Evolutionary conservation across 92 coral and sea anemone species (phyloP), one percentile per base, ranked within the genome.

Genomic region (Porites rus): DNA sequence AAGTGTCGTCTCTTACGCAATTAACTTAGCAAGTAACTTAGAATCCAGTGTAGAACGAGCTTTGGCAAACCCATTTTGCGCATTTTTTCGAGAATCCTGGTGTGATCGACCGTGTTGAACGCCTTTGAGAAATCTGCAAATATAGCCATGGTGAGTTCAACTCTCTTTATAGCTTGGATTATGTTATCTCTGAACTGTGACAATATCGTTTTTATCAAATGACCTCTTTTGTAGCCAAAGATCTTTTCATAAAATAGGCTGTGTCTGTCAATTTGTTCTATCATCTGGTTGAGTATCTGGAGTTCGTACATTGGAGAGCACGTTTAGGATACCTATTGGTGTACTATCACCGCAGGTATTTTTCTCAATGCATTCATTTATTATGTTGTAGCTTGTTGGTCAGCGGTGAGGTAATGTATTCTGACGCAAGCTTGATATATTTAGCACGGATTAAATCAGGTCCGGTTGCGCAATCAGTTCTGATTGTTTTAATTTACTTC

Each of bases 321-420:
- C 91, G 7, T 88, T 91, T 51, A 91, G 88, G 46, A 91, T 78
- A 20, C 86, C 72, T 51, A 81, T 87, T 28, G 91, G 88, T 77
- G 85, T 72, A 65, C 62, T 87, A 75, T 91, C 75, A 65, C 78
- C 88, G 3, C 58, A n/a, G 51, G 72, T n/a, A 17, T 72, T 64
- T 54, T 46, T 53, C 25, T 43, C 51, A 9, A 90, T 73, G 62
- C 78, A 21, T 19, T 51, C 78, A 10, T 74, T n/a, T 74, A 51
- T 74, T 51, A 74, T 52, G 76, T 81, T 51, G 62, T 52, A 28
- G 3, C 31, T 28, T 28, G 31, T 28, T 1, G 31, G 31, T 79
- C 50, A 60, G 63, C 46, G 65, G 62, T 79, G 84, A 81, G 21
- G 86, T 69, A 78, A 81, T 69, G 77, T 50, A 81, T 81, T 81